A percentile compares a stretch with the other conserved stretches of the same genome.
Evolutionary conservation across 1,140 invertebrate species (phyloP).

Genomic region (Pseudomyrmex dendroicus): DNA sequence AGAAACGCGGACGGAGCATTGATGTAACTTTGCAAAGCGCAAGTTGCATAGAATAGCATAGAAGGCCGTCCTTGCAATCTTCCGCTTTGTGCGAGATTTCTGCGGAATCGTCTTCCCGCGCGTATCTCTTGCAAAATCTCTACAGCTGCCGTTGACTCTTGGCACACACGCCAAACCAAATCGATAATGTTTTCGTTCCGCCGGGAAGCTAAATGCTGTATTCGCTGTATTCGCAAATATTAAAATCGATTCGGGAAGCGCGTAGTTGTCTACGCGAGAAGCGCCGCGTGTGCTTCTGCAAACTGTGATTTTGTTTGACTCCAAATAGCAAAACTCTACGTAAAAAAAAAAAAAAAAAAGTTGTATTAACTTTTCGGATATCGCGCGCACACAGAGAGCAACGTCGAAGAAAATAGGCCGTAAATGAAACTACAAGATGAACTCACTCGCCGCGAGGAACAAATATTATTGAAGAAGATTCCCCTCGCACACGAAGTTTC

Average conservation of each 20-base stretch:
- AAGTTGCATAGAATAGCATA: neutral
- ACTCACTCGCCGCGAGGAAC: neutral
- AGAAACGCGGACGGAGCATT: conserved; percentile 6
- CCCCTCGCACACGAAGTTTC: too few relatives aligned
- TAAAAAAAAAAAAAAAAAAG: neutral
- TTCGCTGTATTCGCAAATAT: conserved; percentile 35
- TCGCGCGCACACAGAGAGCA: neutral
- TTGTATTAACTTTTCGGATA: conserved; percentile 23
- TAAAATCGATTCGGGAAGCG: conserved; percentile 47
- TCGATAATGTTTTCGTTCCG: conserved; percentile 44
- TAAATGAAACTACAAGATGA: neutral
- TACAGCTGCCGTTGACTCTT: neutral
- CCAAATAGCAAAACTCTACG: conserved; percentile 10
- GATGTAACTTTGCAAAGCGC: conserved; percentile 34
- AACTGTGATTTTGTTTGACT: conserved; percentile 2
- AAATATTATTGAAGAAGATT: neutral
- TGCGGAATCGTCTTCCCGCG: neutral
- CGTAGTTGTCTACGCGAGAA: neutral
- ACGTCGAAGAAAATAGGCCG: neutral
- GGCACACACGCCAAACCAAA: conserved; percentile 34
- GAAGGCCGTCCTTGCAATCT: conserved; percentile 16
- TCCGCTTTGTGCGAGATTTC: conserved; percentile 38
- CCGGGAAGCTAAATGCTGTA: conserved; percentile 23
- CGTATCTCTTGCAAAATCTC: conserved; percentile 28
- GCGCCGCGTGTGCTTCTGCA: neutral